These are phyloP conservation scores for Etia nguti DNA, from an alignment of 2,113 vertebrate genomes.

Conservation along the genomic window DNA sequence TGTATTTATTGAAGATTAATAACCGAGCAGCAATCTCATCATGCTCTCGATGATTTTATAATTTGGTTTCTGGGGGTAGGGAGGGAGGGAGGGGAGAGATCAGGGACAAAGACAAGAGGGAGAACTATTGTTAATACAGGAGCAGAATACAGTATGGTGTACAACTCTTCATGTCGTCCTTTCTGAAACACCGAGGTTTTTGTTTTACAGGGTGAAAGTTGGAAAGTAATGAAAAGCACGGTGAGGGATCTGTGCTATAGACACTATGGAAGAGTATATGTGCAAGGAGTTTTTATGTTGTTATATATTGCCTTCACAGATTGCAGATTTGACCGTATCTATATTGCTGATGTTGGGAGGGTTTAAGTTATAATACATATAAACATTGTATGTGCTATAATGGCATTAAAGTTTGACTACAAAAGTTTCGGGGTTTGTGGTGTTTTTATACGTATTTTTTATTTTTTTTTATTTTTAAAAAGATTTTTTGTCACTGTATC, in stretches of 20 bases:
- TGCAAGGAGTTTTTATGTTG: neutral
- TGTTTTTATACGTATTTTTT: accelerated
- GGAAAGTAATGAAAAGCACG: neutral
- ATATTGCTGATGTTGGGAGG: neutral
- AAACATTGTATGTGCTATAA: neutral
- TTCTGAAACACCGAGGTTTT: neutral
- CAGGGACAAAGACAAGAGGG: constrained; percentile 58
- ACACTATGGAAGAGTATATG: neutral
- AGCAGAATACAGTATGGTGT: neutral
- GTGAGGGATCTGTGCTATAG: neutral
- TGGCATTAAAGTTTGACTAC: neutral
- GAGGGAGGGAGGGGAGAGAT: constrained; percentile 23
- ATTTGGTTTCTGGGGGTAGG: constrained; percentile 64
- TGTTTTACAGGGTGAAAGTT: neutral
- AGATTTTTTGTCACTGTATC: neutral
- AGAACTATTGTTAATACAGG: constrained; percentile 46
- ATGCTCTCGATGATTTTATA: constrained; percentile 78
- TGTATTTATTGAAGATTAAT: constrained; percentile 85
- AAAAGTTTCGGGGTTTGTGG: neutral
- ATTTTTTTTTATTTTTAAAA: no score
- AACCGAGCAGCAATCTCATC: constrained; percentile 79
- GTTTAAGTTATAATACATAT: neutral
- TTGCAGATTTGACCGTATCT: neutral
- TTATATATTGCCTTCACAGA: neutral
- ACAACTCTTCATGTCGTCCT: neutral